Conservation (phyloP, 2,888 invertebrate species). For the Platynereis dumerilii region DNA sequence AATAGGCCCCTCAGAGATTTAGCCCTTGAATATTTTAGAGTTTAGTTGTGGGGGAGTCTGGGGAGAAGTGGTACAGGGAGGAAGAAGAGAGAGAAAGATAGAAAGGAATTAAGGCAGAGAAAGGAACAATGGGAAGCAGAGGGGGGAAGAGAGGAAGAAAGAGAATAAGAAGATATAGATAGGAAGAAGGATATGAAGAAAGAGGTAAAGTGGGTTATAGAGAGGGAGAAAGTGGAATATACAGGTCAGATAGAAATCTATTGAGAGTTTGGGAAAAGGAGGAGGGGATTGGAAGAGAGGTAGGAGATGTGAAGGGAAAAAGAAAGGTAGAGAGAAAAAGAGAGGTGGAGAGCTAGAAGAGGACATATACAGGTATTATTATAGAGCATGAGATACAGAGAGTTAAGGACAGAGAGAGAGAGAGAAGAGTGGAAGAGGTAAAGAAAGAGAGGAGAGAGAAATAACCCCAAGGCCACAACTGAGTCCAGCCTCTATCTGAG, state of each 20-base stretch:
- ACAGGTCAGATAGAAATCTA: not conserved
- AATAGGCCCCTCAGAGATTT: too few species aligned
- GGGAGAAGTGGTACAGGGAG: not conserved
- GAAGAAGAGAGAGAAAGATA: constrained; percentile 1
- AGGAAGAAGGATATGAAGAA: not conserved
- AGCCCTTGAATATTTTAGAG: too few species aligned
- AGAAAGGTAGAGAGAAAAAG: not conserved
- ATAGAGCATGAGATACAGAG: too few species aligned
- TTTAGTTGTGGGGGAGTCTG: too few species aligned
- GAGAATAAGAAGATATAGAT: not conserved
- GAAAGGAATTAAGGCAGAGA: not conserved
- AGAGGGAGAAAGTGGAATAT: not conserved
- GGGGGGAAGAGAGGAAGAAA: not conserved
- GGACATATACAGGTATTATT: too few species aligned
- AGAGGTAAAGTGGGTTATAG: not conserved
- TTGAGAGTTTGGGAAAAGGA: not conserved
- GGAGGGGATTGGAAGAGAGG: constrained; percentile 6
- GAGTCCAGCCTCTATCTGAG: too few species aligned
- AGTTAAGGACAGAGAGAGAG: too few species aligned
- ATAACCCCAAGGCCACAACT: too few species aligned
- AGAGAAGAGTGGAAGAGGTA: too few species aligned
- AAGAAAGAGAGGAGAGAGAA: too few species aligned
- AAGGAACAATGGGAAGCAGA: not conserved
- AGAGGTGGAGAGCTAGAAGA: too few species aligned
- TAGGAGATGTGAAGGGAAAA: too few species aligned